A percentile compares a stretch with the other conserved stretches of the same genome.
Evolutionary conservation across 2,888 invertebrate species (phyloP).

Genomic region (Amphipoea oculea): DNA sequence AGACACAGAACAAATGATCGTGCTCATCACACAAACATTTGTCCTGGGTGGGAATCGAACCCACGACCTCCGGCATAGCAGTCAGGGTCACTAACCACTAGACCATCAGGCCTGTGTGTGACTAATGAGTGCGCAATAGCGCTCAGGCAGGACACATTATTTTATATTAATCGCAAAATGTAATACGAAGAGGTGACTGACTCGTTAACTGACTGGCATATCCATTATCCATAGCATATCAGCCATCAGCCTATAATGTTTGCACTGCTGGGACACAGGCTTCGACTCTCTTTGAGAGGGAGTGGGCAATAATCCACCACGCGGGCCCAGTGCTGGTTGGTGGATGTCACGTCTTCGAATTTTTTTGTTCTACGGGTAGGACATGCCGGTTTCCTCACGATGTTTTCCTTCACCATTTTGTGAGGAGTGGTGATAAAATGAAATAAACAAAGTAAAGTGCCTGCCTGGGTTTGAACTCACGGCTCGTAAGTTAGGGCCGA

Average conservation of each 20-base stretch:
- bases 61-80: too few species aligned
- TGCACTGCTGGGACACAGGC: background rate
- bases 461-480: background rate
- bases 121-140: conserved; percentile 6
- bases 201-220: conserved; percentile 6
- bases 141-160: background rate
- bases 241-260: background rate
- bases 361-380: background rate
- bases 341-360: background rate
- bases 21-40: too few species aligned
- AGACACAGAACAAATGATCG: too few species aligned
- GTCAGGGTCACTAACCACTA: too few species aligned
- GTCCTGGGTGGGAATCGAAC: too few species aligned
- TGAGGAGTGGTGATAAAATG: background rate
- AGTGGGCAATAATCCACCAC: background rate
- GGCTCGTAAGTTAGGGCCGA: background rate
- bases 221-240: background rate
- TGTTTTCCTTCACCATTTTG: background rate
- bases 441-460: background rate
- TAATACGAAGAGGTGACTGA: conserved; percentile 1
- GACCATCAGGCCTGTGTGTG: too few species aligned
- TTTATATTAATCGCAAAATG: conserved; percentile 9
- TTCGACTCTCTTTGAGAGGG: background rate
- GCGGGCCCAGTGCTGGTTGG: background rate
- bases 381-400: background rate